phyloP scores from a whole-genome alignment of 2,797 vertebrate species.

The Lutjanus campechanus region DNA sequence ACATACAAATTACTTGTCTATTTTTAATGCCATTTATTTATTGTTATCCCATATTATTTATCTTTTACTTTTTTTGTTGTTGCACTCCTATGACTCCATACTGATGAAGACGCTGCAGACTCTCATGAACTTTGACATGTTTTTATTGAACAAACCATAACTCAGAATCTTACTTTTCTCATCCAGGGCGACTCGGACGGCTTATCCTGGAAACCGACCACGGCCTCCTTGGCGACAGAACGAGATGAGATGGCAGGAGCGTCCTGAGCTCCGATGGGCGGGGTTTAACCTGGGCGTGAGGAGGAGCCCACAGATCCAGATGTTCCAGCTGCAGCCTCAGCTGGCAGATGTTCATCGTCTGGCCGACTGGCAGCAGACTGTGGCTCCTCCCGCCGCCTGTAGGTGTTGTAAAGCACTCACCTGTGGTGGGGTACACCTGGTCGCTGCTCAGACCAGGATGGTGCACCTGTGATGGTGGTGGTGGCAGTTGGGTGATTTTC shows the following conservation, averaged over 20 bases:
- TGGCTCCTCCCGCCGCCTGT: conserved; percentile 32
- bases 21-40: too few species aligned
- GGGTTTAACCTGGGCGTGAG: conserved; percentile 15
- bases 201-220: conserved; percentile 81
- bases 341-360: background rate
- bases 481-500: conserved; percentile 6
- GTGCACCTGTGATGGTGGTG: conserved; percentile 20
- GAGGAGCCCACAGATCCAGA: conserved; percentile 21
- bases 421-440: conserved; percentile 12
- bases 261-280: conserved; percentile 22
- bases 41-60: too few species aligned
- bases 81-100: too few species aligned
- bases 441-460: background rate
- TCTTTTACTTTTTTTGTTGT: too few species aligned
- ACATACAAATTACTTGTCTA: too few species aligned
- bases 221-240: conserved; percentile 68
- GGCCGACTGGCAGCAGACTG: background rate
- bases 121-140: background rate
- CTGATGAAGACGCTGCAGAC: background rate
- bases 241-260: conserved; percentile 53
- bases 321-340: conserved; percentile 19
- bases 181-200: conserved; percentile 78
- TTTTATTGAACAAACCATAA: background rate
- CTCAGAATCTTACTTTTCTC: background rate
- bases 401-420: conserved; percentile 28